Evolutionary conservation across 2,113 vertebrate species (phyloP).

Genomic region (Myodes glareolus): DNA sequence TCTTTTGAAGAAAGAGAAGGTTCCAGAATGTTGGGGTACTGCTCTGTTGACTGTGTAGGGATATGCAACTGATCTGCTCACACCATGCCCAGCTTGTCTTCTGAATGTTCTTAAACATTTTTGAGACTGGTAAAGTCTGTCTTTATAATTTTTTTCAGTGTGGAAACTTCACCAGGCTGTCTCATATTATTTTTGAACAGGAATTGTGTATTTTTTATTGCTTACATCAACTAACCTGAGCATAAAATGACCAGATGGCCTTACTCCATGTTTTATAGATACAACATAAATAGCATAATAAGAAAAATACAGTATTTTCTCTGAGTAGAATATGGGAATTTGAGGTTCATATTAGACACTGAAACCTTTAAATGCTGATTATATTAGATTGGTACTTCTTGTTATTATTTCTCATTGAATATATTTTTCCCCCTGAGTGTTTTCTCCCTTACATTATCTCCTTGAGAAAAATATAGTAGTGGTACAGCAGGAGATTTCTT

Average conservation of each 20-base stretch:
- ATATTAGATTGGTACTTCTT: conserved; percentile 46
- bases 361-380: conserved; percentile 19
- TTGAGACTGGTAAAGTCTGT: not conserved
- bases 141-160: not conserved
- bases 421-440: conserved; percentile 53
- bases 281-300: conserved; percentile 59
- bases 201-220: conserved; percentile 48
- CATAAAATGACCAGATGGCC: conserved; percentile 55
- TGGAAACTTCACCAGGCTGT: not conserved
- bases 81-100: not conserved
- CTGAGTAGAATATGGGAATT: conserved; percentile 54
- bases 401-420: conserved; percentile 60
- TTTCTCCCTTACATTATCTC: not conserved
- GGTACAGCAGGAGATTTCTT: conserved; percentile 22
- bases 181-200: conserved; percentile 63
- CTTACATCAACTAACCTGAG: conserved; percentile 57
- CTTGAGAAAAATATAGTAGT: conserved; percentile 12
- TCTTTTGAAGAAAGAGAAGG: too few relatives aligned
- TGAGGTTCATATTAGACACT: conserved; percentile 62
- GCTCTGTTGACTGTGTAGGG: not conserved
- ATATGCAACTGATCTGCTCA: not conserved
- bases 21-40: not conserved
- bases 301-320: conserved; percentile 63
- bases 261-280: conserved; percentile 50
- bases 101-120: not conserved